Conservation (phyloP, 2,797 vertebrate genomes). For the Poeciliopsis paucimaculata region DNA sequence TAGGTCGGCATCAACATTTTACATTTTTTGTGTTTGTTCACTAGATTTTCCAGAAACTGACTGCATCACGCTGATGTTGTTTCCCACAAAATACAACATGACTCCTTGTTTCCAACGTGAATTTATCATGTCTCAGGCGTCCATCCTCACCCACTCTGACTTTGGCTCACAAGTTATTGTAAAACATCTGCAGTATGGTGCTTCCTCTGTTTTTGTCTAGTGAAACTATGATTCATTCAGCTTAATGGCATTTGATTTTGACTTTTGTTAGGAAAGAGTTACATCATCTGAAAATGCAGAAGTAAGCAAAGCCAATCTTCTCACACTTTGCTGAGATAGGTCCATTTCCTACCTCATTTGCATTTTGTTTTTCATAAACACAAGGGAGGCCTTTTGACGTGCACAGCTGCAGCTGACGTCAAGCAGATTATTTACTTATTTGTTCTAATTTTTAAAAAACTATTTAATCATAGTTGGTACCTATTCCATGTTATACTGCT, state of each 20-base stretch:
- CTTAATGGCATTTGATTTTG: neutral
- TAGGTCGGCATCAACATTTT: neutral
- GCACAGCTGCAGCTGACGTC: slow-evolving; percentile 8
- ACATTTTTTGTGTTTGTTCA: neutral
- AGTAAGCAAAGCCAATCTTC: neutral
- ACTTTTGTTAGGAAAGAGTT: slow-evolving; percentile 17
- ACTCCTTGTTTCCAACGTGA: neutral
- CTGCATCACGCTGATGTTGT: neutral
- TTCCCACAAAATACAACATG: neutral
- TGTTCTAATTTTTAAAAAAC: neutral
- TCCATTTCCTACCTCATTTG: slow-evolving; percentile 6
- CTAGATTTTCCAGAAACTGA: no score
- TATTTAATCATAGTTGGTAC: neutral
- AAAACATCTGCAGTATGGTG: rapidly evolving
- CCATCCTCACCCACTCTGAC: neutral
- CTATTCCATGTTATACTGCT: neutral
- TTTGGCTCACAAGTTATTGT: neutral
- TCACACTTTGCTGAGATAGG: neutral
- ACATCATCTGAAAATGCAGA: slow-evolving; percentile 38
- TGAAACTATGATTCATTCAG: slow-evolving; percentile 45
- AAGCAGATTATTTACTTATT: neutral
- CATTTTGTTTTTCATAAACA: slow-evolving; percentile 13
- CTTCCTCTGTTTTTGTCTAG: slow-evolving; percentile 6
- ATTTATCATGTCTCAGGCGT: neutral
- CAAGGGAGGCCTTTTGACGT: neutral